A percentile compares a stretch with the other conserved stretches of the same genome.
Evolutionary conservation across 2,888 invertebrate genomes (phyloP).

Genomic region (Steinernema scapterisci): DNA sequence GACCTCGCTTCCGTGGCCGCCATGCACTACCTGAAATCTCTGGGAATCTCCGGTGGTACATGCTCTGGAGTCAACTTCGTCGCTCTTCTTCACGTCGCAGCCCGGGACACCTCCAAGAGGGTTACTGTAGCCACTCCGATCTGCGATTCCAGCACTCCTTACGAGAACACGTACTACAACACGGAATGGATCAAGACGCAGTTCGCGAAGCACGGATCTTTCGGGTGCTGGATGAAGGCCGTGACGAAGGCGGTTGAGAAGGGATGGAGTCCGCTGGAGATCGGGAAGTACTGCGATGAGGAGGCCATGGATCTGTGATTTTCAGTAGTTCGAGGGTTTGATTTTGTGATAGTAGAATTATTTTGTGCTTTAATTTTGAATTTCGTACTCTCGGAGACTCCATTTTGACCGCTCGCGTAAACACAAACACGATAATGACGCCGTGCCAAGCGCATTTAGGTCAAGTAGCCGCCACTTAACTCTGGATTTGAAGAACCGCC

Average conservation of each 20-base stretch:
- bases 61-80: constrained; percentile 49
- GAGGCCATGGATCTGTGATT: too few species aligned
- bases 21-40: constrained; percentile 33
- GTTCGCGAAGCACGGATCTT: constrained; percentile 43
- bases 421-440: too few species aligned
- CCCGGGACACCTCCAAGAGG: constrained; percentile 33
- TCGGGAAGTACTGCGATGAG: not conserved
- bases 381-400: too few species aligned
- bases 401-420: too few species aligned
- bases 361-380: too few species aligned
- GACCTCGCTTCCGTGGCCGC: too few species aligned
- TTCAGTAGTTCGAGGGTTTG: too few species aligned
- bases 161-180: constrained; percentile 44
- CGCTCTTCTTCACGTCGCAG: constrained; percentile 45
- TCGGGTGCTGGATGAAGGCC: constrained; percentile 48
- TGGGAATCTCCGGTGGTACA: constrained; percentile 11
- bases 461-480: too few species aligned
- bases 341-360: too few species aligned
- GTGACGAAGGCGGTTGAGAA: constrained; percentile 36
- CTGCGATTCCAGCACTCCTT: constrained; percentile 43
- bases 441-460: too few species aligned
- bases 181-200: constrained; percentile 44
- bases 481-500: too few species aligned
- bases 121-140: constrained; percentile 43
- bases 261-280: constrained; percentile 45